Evolutionary conservation across 2,797 vertebrate genomes (phyloP).

Genomic region (Chaunax sp.): DNA sequence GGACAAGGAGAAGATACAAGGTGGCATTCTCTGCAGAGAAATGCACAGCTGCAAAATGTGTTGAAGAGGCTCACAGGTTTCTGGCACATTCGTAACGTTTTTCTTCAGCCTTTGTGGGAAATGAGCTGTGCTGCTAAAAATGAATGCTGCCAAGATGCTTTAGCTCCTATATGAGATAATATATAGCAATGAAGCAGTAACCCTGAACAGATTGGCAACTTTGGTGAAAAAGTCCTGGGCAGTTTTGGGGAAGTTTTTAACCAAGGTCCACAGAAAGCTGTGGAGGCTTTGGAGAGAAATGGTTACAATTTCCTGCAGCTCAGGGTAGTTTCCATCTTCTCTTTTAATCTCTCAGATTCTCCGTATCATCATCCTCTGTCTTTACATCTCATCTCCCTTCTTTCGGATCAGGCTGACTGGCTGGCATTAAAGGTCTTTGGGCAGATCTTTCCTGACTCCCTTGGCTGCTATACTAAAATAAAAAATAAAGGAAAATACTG

Average conservation of each 20-base stretch:
- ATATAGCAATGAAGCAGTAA: neutral
- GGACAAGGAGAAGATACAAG: slow-evolving; percentile 7
- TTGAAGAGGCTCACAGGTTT: slow-evolving; percentile 31
- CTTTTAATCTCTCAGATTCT: no score
- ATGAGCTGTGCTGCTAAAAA: slow-evolving; percentile 55
- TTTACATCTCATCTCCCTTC: neutral
- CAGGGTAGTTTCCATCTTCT: no score
- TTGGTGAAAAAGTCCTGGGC: neutral
- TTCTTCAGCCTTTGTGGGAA: slow-evolving; percentile 58
- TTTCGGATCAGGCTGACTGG: neutral
- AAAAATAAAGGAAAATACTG: no score
- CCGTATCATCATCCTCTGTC: no score
- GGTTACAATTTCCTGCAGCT: no score
- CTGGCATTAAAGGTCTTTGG: neutral
- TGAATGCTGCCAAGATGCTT: slow-evolving; percentile 34
- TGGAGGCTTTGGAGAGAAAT: neutral
- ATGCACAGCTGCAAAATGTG: slow-evolving; percentile 9
- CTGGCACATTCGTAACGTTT: slow-evolving; percentile 30
- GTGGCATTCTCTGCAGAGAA: slow-evolving; percentile 5
- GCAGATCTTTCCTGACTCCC: no score
- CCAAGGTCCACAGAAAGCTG: neutral
- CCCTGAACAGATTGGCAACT: neutral
- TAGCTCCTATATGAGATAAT: slow-evolving; percentile 2
- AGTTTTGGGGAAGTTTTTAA: neutral
- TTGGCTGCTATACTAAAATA: no score